These are phyloP conservation scores for Gnathonemus longibarbis DNA, from an alignment of 2,113 vertebrate genomes.

Conservation along the genomic window DNA sequence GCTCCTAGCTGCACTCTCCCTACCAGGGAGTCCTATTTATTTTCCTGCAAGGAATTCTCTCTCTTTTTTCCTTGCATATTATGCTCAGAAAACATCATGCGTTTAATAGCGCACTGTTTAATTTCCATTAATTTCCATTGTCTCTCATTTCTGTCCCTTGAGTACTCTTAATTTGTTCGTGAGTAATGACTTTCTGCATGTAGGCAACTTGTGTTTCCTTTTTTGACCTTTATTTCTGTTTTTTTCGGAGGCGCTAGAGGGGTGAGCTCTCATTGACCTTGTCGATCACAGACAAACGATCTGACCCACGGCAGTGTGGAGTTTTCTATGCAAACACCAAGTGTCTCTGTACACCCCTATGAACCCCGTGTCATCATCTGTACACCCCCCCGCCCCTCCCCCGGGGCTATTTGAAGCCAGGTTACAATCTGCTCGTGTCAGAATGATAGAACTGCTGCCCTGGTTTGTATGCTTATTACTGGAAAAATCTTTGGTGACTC, in stretches of 20 bases:
- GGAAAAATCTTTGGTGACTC: not conserved
- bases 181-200: slow-evolving; percentile 1
- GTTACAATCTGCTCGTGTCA: not conserved
- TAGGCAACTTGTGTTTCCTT: not conserved
- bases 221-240: not conserved
- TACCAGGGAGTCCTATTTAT: not conserved
- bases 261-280: not conserved
- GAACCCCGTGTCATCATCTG: not conserved
- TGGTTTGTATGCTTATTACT: not conserved
- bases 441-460: not conserved
- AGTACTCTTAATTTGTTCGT: not conserved
- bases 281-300: not conserved
- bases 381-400: not conserved
- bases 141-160: not conserved
- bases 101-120: not conserved
- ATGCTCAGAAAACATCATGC: not conserved
- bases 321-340: not conserved
- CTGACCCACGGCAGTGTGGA: not conserved
- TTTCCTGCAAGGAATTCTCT: not conserved
- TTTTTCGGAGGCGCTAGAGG: not conserved
- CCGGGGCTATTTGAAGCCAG: not conserved
- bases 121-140: slow-evolving; percentile 15
- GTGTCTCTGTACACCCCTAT: not conserved
- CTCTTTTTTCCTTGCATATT: not conserved
- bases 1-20: not conserved